Base-by-base conservation (phyloP, 2,888 invertebrate species). In the Andrena bucephala region DNA sequence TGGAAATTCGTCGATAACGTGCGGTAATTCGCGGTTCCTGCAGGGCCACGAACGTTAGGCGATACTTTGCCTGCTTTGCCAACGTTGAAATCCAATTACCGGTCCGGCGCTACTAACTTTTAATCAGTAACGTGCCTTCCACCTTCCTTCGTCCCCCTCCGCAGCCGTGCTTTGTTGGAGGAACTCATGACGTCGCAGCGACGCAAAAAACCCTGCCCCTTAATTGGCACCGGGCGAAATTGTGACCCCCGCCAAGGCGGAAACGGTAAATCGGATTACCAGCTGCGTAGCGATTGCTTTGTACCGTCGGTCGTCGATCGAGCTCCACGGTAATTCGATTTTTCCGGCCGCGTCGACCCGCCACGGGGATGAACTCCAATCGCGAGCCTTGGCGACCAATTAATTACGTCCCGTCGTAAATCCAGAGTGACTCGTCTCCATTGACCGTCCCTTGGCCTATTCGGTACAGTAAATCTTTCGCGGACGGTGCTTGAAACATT, bases 241-340 rank as follows among this genome's bases (percentile, higher is more conserved):
- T 72, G 36, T 52, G 33, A 69, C 8, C 27, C 5, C n/a, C 27
- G 72, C 33, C 31, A 52, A 24, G 42, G 42, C 42, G 42, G 8
- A 20, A 73, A 73, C 42, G 57, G 54, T 66, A 66, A 73, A 73
- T 70, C 36, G 50, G 60, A 80, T 70, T 57, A 60, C 29, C 69
- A 57, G 33, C 10, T 52, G 27, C 60, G 67, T 60, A 50, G 66
- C 36, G 42, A 60, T 73, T 67, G 31, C 29, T 57, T 33, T 33
- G 52, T 42, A 33, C 29, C 29, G 36, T 24, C 24, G 52, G 4
- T 31, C 65, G 72, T 42, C 57, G 16, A 59, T 68, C 67, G 67
- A 79, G 50, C 54, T 27, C 29, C 29, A 1, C 7, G 8, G 60
- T 52, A 66, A 77, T 66, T 77, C 66, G 52, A 73, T 77, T 67